Percentiles rank a stretch among this genome's conserved stretches.
Evolutionary conservation across 2,888 invertebrate species (phyloP).

Genomic region (Lapara coniferarum): DNA sequence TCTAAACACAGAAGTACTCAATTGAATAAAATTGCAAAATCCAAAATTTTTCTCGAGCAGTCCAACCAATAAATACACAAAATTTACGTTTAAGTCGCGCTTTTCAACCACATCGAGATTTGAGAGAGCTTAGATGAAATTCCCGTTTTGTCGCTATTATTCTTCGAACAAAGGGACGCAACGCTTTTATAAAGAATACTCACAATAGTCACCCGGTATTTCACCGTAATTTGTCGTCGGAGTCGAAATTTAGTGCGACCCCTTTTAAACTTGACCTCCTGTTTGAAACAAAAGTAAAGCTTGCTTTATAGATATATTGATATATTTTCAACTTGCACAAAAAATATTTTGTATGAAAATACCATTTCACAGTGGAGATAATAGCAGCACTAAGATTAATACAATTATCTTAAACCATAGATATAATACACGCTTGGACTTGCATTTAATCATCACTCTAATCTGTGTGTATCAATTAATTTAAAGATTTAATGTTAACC

Average conservation of each 20-base stretch:
- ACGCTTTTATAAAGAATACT: slow-evolving; percentile 57
- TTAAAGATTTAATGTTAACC: background rate
- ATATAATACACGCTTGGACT: too few relatives aligned
- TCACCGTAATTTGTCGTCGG: slow-evolving; percentile 63
- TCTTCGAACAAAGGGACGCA: slow-evolving; percentile 34
- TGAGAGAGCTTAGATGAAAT: slow-evolving; percentile 18
- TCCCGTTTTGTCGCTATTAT: slow-evolving; percentile 36
- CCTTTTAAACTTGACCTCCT: slow-evolving; percentile 74
- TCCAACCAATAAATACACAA: background rate
- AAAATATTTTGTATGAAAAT: background rate
- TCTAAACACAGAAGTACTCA: background rate
- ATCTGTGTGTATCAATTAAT: background rate
- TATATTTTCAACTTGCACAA: slow-evolving; percentile 37
- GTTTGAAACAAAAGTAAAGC: slow-evolving; percentile 39
- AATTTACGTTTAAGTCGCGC: background rate
- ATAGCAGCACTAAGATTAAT: background rate
- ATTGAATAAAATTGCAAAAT: background rate
- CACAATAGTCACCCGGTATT: slow-evolving; percentile 59
- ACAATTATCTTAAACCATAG: too few relatives aligned
- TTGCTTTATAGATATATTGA: background rate
- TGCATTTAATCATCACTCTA: background rate
- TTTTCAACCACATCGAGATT: slow-evolving; percentile 18
- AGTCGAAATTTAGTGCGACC: slow-evolving; percentile 70
- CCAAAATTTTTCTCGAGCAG: background rate
- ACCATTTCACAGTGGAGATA: background rate